phyloP scores from a whole-genome alignment of 2,113 vertebrate genomes.

The Neoarius graeffei region DNA sequence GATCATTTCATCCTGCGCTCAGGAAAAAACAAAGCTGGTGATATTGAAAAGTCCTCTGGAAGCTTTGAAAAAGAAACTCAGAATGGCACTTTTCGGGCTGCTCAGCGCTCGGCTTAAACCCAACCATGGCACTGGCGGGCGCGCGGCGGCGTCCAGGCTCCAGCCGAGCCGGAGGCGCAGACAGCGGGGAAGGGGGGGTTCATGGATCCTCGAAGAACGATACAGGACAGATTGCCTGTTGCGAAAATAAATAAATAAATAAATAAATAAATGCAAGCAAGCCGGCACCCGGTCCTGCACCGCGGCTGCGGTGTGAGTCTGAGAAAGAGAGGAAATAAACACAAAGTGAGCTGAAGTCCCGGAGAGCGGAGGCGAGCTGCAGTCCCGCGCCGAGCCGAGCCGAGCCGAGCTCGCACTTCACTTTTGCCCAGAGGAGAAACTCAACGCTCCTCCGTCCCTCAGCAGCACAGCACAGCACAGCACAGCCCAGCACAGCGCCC shows the following conservation, averaged over 20 bases:
- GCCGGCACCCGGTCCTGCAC: constrained; percentile 62
- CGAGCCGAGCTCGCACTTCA: constrained; percentile 55
- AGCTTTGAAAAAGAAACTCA: constrained; percentile 21
- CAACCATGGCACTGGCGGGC: constrained; percentile 40
- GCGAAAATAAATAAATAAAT: constrained; percentile 15
- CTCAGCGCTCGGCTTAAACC: constrained; percentile 46
- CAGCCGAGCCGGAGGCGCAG: constrained; percentile 52
- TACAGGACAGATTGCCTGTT: constrained; percentile 44
- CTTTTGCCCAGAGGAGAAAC: constrained; percentile 55
- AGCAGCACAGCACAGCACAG: constrained; percentile 33
- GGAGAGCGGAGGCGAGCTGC: constrained; percentile 48
- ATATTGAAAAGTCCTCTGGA: constrained; percentile 47
- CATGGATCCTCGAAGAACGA: constrained; percentile 42
- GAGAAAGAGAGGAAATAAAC: constrained; percentile 45
- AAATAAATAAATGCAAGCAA: not conserved
- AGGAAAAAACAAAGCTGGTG: constrained; percentile 29
- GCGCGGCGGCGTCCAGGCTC: constrained; percentile 44
- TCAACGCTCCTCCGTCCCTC: constrained; percentile 50
- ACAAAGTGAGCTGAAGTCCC: constrained; percentile 45
- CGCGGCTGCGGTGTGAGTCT: constrained; percentile 56
- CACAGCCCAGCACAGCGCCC: constrained; percentile 33
- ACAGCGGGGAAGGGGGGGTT: constrained; percentile 38
- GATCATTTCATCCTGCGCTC: constrained; percentile 30
- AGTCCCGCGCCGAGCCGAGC: constrained; percentile 49
- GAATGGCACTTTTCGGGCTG: constrained; percentile 36